phyloP scores from a whole-genome alignment of 2,113 vertebrate genomes.

The Thermophis baileyi region DNA sequence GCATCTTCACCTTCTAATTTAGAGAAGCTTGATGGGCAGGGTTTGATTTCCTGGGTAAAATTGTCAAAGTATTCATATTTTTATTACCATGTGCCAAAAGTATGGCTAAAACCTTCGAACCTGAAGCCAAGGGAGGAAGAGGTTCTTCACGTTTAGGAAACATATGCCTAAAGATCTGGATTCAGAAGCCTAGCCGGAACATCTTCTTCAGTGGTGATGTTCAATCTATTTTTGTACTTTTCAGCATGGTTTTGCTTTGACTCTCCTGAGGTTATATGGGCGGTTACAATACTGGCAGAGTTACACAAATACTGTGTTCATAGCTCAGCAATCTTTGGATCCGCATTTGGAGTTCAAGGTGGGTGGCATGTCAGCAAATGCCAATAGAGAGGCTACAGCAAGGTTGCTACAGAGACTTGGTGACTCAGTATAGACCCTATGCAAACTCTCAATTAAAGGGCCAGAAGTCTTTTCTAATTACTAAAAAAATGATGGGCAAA shows the following conservation, averaged over 20 bases:
- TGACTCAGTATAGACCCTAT: constrained; percentile 61
- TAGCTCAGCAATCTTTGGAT: constrained; percentile 72
- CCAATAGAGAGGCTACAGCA: constrained; percentile 67
- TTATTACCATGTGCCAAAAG: neutral
- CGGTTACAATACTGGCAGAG: constrained; percentile 71
- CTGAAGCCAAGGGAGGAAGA: constrained; percentile 15
- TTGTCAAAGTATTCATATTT: neutral
- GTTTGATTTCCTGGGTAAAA: neutral
- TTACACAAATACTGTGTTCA: constrained; percentile 73
- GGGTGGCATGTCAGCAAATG: constrained; percentile 73
- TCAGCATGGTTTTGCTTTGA: constrained; percentile 74
- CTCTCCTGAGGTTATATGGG: constrained; percentile 75
- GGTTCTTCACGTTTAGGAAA: neutral
- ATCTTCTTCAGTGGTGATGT: constrained; percentile 33
- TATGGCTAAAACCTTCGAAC: neutral
- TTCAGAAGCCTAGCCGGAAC: constrained; percentile 14
- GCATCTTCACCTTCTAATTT: neutral
- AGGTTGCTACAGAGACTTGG: constrained; percentile 66
- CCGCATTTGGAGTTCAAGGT: constrained; percentile 73
- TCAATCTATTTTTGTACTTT: constrained; percentile 52
- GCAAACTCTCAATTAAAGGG: constrained; percentile 63
- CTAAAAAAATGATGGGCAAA: constrained; percentile 38
- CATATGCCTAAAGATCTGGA: constrained; percentile 11
- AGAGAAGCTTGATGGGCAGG: neutral
- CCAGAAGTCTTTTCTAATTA: constrained; percentile 51